These are phyloP conservation scores for Drosophila orosa DNA, from an alignment of 1,140 invertebrate genomes.

Conservation along the genomic window DNA sequence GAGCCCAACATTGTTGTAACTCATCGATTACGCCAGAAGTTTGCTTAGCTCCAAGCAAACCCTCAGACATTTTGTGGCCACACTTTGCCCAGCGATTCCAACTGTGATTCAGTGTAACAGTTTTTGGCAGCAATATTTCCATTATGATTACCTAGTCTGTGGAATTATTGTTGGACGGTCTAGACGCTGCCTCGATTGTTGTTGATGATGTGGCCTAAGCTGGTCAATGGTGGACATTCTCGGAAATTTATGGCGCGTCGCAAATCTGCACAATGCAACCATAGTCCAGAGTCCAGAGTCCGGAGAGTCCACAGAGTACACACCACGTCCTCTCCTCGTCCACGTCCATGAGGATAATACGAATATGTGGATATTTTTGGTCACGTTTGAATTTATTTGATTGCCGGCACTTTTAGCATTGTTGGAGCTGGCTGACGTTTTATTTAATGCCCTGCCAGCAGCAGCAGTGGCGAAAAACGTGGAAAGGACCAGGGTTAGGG, in stretches of 20 bases:
- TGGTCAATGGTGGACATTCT: conserved; percentile 37
- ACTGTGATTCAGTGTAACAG: conserved; percentile 33
- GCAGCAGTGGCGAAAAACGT: conserved; percentile 40
- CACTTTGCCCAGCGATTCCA: conserved; percentile 19
- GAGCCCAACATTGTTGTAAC: neutral
- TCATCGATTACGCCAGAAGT: conserved; percentile 23
- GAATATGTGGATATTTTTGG: conserved; percentile 80
- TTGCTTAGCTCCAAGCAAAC: neutral
- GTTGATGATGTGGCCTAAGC: conserved; percentile 72
- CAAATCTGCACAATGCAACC: conserved; percentile 74
- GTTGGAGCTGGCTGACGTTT: conserved; percentile 75
- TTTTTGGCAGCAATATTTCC: conserved; percentile 51
- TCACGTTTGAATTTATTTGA: conserved; percentile 83
- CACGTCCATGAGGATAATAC: conserved; percentile 64
- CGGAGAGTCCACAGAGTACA: neutral
- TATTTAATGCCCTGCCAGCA: conserved; percentile 79
- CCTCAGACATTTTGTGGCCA: conserved; percentile 26
- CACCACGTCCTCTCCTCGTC: neutral
- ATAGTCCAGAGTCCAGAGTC: conserved; percentile 29
- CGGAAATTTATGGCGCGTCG: conserved; percentile 71
- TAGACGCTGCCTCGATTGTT: conserved; percentile 52
- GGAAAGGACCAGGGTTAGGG: conserved; percentile 9
- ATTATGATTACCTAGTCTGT: conserved; percentile 60
- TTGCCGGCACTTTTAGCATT: conserved; percentile 82
- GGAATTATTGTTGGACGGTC: conserved; percentile 48